Conservation (phyloP, 2,797 vertebrate species). For the Pseudochirops corinnae region DNA sequence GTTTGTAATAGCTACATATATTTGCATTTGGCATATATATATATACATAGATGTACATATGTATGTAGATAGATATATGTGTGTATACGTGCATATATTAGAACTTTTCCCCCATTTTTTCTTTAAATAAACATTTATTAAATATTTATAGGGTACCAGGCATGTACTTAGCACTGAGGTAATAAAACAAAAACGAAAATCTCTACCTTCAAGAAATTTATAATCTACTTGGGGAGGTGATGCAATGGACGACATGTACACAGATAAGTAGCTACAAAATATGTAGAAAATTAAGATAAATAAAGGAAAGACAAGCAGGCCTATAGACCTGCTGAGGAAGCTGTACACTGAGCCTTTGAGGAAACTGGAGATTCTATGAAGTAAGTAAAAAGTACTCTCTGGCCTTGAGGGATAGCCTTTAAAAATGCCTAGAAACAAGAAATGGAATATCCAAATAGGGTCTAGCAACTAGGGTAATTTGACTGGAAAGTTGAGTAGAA, state of each 20-base stretch:
- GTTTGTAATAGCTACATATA: not conserved
- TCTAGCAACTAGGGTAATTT: not conserved
- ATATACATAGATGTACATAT: too few species aligned
- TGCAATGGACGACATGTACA: not conserved
- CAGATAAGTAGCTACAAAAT: not conserved
- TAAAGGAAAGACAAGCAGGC: not conserved
- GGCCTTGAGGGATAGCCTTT: not conserved
- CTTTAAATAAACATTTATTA: not conserved
- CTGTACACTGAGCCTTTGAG: not conserved
- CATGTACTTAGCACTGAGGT: not conserved
- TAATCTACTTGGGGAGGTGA: not conserved
- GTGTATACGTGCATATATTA: not conserved
- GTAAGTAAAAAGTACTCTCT: not conserved
- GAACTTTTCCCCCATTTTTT: not conserved
- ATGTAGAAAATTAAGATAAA: not conserved
- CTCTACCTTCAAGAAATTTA: not conserved
- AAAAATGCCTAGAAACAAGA: not conserved
- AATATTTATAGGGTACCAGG: not conserved
- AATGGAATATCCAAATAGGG: not conserved
- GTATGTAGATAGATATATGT: too few species aligned
- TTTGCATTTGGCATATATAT: not conserved
- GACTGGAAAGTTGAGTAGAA: not conserved
- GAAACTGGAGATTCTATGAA: not conserved
- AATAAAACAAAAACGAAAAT: not conserved
- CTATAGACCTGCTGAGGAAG: not conserved